These are phyloP conservation scores for Dermochelys coriacea DNA, from an alignment of 2,797 vertebrate genomes.

Conservation along the genomic window DNA sequence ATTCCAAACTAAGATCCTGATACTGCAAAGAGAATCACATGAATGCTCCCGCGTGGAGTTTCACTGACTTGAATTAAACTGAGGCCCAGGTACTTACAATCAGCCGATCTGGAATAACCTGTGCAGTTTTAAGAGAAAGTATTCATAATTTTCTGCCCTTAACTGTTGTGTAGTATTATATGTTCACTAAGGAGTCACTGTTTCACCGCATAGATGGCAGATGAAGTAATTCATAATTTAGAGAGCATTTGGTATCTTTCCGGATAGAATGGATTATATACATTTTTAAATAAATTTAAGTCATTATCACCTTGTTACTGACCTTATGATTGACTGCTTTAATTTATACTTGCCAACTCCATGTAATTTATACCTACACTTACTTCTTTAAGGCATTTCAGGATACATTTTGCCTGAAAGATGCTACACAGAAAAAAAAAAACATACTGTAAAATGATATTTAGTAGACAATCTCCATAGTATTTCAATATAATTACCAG, in stretches of 20 bases:
- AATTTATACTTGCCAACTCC: background rate
- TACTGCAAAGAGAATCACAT: background rate
- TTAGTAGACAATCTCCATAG: background rate
- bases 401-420: background rate
- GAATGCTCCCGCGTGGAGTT: background rate
- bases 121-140: background rate
- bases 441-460: background rate
- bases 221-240: background rate
- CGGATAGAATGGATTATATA: conserved; percentile 9
- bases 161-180: background rate
- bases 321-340: conserved; percentile 16
- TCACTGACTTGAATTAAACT: background rate
- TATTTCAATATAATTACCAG: background rate
- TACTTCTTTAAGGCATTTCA: background rate
- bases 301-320: background rate
- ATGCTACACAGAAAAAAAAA: background rate
- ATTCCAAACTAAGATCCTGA: background rate
- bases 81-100: background rate
- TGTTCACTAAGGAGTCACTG: background rate
- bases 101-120: background rate
- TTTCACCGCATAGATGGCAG: background rate
- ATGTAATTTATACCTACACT: conserved; percentile 4
- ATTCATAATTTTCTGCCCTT: background rate
- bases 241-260: background rate
- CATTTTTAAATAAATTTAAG: conserved; percentile 11